Percentiles rank a stretch among this genome's conserved stretches.
phyloP scores from a whole-genome alignment of 2,113 vertebrate genomes.

The Conger conger region DNA sequence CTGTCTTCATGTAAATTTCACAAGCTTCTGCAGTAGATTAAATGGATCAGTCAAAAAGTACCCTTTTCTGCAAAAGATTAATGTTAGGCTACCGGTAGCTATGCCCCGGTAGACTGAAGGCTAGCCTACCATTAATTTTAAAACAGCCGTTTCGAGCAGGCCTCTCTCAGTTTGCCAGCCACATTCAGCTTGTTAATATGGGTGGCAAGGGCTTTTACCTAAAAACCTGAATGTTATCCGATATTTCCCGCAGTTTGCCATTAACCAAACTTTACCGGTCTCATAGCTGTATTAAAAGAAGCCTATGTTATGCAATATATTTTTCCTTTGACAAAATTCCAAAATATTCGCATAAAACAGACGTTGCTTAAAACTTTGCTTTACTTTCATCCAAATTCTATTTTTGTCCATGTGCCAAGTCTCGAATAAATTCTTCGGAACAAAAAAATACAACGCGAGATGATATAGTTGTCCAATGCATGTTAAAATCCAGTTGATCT shows the following conservation, averaged over 20 bases:
- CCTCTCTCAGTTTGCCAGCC: slow-evolving; percentile 8
- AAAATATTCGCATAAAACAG: background rate
- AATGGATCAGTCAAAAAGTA: slow-evolving; percentile 29
- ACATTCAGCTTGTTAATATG: background rate
- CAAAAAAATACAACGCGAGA: background rate
- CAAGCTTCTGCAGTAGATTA: slow-evolving; percentile 8
- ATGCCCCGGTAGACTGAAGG: background rate
- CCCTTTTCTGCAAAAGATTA: slow-evolving; percentile 40
- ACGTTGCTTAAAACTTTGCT: background rate
- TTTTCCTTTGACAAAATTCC: background rate
- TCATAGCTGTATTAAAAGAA: background rate
- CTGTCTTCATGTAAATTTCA: slow-evolving; percentile 55
- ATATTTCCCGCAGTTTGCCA: background rate
- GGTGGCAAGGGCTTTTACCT: background rate
- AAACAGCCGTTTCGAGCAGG: background rate
- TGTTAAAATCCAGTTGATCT: slow-evolving; percentile 8
- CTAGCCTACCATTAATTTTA: background rate
- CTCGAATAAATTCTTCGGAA: background rate
- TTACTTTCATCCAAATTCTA: background rate
- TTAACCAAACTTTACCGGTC: slow-evolving; percentile 7
- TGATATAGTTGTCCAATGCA: background rate
- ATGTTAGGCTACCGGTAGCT: slow-evolving; percentile 10
- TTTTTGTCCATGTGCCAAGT: background rate
- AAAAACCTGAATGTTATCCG: background rate
- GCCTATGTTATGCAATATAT: background rate